Conservation (phyloP, 1,140 invertebrate genomes). For the Alviniconcha marisindica region DNA sequence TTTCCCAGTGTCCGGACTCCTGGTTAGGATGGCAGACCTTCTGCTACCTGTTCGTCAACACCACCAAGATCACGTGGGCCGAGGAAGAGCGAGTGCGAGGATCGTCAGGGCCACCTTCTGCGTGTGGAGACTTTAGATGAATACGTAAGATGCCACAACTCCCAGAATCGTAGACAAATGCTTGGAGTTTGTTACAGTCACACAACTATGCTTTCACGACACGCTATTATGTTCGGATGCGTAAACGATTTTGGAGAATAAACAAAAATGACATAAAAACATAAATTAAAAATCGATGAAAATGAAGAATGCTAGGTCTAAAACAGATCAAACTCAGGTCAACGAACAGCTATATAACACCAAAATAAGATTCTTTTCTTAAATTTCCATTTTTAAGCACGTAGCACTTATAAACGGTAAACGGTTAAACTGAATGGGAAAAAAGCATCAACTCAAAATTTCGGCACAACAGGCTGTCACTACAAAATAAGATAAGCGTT, state of each 20-base stretch:
- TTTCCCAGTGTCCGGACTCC: neutral
- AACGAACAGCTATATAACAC: no score
- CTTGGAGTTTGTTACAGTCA: no score
- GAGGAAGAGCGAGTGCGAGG: slow-evolving; percentile 14
- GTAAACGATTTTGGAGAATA: neutral
- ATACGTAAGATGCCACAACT: slow-evolving; percentile 15
- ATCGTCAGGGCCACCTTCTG: slow-evolving; percentile 10
- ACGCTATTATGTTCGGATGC: neutral
- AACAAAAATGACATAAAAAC: neutral
- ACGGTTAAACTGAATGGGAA: no score
- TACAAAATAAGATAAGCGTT: no score
- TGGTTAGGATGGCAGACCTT: slow-evolving; percentile 5
- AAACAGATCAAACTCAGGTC: no score
- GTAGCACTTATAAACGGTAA: no score
- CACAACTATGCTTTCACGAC: no score
- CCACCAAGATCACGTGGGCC: slow-evolving; percentile 13
- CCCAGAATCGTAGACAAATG: neutral
- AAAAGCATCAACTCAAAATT: no score
- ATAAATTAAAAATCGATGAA: neutral
- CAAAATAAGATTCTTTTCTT: no score
- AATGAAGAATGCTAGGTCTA: no score
- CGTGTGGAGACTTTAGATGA: slow-evolving; percentile 22
- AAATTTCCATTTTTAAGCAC: no score
- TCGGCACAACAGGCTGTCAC: no score
- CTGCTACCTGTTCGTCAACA: slow-evolving; percentile 41